Percentiles rank a stretch among this genome's conserved stretches.
phyloP scores from a whole-genome alignment of 2,797 vertebrate genomes.

The Anguilla marmorata region DNA sequence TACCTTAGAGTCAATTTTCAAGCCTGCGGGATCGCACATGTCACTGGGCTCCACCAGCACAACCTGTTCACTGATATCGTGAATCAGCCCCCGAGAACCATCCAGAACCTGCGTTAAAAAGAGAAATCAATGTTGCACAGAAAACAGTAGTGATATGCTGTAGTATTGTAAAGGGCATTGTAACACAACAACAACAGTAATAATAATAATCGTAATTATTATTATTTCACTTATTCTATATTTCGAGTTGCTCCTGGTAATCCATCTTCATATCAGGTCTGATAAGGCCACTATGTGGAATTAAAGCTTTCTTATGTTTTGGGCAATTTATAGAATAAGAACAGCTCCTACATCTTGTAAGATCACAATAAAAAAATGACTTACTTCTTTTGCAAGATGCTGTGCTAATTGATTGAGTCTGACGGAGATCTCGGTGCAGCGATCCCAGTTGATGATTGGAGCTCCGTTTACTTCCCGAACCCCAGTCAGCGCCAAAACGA shows the following conservation, averaged over 20 bases:
- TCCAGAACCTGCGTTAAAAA: background rate
- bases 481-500: slow-evolving; percentile 37
- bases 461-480: slow-evolving; percentile 6
- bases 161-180: background rate
- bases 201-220: too few species aligned
- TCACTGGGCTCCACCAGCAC: slow-evolving; percentile 61
- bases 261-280: background rate
- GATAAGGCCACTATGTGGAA: background rate
- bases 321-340: background rate
- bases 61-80: slow-evolving; percentile 27
- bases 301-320: background rate
- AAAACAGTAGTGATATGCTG: too few species aligned
- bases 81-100: background rate
- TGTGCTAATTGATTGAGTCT: slow-evolving; percentile 49
- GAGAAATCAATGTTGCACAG: background rate
- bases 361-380: slow-evolving; percentile 20
- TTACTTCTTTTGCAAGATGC: slow-evolving; percentile 37
- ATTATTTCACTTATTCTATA: background rate
- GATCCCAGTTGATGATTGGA: slow-evolving; percentile 32
- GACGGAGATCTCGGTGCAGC: slow-evolving; percentile 38
- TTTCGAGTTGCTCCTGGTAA: background rate
- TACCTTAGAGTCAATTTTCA: slow-evolving; percentile 53
- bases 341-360: background rate
- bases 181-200: background rate
- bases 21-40: slow-evolving; percentile 62